Base-by-base conservation (phyloP, 2,797 vertebrate genomes). In the Anguilla marmorata region DNA sequence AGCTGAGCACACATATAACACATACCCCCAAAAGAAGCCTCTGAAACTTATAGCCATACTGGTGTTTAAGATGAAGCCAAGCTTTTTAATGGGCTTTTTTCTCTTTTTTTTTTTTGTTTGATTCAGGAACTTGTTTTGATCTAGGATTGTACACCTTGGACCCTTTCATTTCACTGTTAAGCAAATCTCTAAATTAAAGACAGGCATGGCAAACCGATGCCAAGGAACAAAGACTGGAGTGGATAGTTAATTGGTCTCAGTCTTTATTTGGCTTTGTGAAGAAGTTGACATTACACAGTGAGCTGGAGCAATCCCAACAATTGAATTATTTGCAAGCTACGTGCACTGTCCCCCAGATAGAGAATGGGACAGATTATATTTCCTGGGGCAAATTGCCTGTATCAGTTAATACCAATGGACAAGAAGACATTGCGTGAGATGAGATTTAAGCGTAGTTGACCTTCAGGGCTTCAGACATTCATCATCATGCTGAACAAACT, bases 171-270 rank as follows among this genome's bases (percentile, higher is more conserved):
- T 48, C 6, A 45, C 30, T 19, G 11, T 80, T 16, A 80, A 41
- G 50, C 8, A 84, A 54, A 84, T n/a, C 24, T 30, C 83, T 33
- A n/a, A n/a, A 84, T 30, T 30, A 84, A n/a, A 84, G 48, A 84
- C 83, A 14, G 50, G n/a, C n/a, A 33, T 37, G 0, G 52, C 45
- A 84, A 30, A 54, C 12, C 12, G 21, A 16, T 54, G 48, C 48
- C 83, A 56, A 56, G n/a, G 27, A 84, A 84, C 76, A 80, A 33
- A 37, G 72, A 80, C 33, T 45, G 37, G 41, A 41, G 76, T 11
- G 16, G 8, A 80, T 5, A 80, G 76, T 41, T 80, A 80, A 80
- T 48, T 45, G 12, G 76, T 14, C 37, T 41, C 30, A 33, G 37
- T 37, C 37, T 80, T 80, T 45, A 80, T 45, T 80, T 80, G 76